Percentiles rank a stretch among this genome's conserved stretches.
Conservation (phyloP, 2,888 invertebrate genomes). For the Therioaphis trifolii region DNA sequence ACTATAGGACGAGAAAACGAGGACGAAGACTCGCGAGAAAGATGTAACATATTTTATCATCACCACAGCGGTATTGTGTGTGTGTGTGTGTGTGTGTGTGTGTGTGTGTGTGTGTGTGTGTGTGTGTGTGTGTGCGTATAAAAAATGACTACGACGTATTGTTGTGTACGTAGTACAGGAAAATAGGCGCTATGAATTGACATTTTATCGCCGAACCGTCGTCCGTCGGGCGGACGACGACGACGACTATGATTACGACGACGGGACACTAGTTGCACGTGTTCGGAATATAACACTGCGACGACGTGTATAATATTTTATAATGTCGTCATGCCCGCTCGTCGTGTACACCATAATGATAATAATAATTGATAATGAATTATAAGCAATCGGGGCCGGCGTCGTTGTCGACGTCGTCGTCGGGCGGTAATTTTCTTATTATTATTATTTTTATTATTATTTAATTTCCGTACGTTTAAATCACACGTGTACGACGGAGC, state of each 20-base stretch:
- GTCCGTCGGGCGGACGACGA: background rate
- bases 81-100: too few relatives aligned
- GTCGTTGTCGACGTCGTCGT: background rate
- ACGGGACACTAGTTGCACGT: constrained; percentile 32
- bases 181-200: constrained; percentile 39
- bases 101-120: too few relatives aligned
- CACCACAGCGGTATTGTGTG: background rate
- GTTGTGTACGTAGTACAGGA: background rate
- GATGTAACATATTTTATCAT: too few relatives aligned
- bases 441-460: background rate
- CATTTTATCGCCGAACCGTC: background rate
- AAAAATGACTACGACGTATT: background rate
- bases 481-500: background rate
- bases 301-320: background rate
- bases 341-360: background rate
- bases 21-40: too few relatives aligned
- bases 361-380: too few relatives aligned
- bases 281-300: constrained; percentile 15
- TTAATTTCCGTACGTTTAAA: background rate
- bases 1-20: too few relatives aligned
- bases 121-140: too few relatives aligned
- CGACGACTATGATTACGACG: background rate
- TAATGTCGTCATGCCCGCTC: background rate
- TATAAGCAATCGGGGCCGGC: background rate
- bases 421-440: background rate